Conservation (phyloP, 2,797 vertebrate species). For the Fratercula arctica region DNA sequence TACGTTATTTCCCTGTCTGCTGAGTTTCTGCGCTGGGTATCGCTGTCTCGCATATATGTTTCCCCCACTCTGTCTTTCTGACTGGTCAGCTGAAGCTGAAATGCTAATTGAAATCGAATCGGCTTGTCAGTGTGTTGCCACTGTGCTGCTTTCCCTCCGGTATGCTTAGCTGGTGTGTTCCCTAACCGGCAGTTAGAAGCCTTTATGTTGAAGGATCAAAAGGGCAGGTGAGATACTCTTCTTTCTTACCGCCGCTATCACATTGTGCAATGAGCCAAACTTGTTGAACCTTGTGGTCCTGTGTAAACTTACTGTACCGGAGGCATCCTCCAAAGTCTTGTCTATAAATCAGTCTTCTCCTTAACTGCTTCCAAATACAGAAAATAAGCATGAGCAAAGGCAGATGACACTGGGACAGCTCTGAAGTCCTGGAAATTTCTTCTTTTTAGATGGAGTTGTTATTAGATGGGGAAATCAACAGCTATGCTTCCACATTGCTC, state of each 20-base stretch:
- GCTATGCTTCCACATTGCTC: background rate
- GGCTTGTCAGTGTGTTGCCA: conserved; percentile 36
- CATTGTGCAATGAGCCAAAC: rapidly evolving
- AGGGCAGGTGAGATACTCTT: background rate
- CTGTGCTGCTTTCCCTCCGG: background rate
- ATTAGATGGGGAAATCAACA: background rate
- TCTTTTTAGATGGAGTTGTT: background rate
- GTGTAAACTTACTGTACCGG: background rate
- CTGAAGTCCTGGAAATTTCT: background rate
- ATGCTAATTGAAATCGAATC: conserved; percentile 64
- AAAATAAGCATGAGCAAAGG: background rate
- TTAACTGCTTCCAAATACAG: background rate
- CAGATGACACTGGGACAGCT: background rate
- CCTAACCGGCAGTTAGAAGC: background rate
- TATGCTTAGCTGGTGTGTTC: conserved; percentile 26
- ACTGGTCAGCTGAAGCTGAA: conserved; percentile 58
- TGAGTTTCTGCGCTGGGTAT: background rate
- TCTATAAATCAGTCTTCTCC: background rate
- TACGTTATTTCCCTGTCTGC: conserved; percentile 38
- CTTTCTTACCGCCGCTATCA: background rate
- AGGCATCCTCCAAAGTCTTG: background rate
- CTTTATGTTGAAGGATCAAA: background rate
- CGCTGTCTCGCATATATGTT: background rate
- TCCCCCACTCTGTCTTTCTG: conserved; percentile 41
- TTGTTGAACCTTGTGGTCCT: background rate